Evolutionary conservation across 2,797 vertebrate genomes (phyloP).

Genomic region (Enteromius mattozi): DNA sequence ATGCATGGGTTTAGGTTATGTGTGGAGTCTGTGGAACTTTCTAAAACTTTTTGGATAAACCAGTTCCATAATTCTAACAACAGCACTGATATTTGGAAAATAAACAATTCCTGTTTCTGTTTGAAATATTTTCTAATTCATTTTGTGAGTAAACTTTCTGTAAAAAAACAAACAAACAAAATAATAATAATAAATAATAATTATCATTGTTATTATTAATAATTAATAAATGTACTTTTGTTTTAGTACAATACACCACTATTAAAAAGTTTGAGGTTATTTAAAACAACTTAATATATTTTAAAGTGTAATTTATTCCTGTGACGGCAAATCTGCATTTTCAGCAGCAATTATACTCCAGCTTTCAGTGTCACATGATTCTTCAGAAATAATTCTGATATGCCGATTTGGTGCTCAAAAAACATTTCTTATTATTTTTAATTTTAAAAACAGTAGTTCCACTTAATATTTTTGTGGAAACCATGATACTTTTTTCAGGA

Average conservation of each 20-base stretch:
- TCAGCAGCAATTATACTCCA: background rate
- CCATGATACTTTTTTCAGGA: background rate
- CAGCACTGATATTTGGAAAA: background rate
- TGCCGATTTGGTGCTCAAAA: background rate
- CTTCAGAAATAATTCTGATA: background rate
- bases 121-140: background rate
- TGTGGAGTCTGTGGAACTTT: background rate
- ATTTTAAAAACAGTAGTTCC: background rate
- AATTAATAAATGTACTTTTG: background rate
- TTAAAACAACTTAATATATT: background rate
- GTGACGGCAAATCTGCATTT: background rate
- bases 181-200: too few species aligned
- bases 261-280: background rate
- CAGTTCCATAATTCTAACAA: background rate
- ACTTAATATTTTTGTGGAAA: constrained; percentile 2
- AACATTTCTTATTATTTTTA: background rate
- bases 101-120: background rate
- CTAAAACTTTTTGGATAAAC: background rate
- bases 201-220: background rate
- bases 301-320: background rate
- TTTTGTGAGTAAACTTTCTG: background rate
- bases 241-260: background rate
- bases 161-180: background rate
- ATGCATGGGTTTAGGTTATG: background rate
- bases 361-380: background rate